Percentiles rank a stretch among this genome's conserved stretches.
These are phyloP conservation scores for Saccostrea echinata DNA, from an alignment of 1,140 invertebrate species.

Conservation along the genomic window DNA sequence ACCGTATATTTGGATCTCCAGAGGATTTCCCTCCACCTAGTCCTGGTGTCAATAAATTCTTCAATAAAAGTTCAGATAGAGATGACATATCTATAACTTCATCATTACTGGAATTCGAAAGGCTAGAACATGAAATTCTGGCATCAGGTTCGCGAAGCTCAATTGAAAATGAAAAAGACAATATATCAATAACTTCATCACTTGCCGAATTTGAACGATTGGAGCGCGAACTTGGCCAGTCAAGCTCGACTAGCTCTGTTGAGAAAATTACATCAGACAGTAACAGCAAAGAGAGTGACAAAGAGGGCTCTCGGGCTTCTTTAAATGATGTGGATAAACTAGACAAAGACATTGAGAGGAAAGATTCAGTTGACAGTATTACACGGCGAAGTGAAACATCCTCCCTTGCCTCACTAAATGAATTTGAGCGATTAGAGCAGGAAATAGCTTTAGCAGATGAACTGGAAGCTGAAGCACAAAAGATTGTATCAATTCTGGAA, in stretches of 20 bases:
- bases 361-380: slow-evolving; percentile 71
- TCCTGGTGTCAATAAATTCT: slow-evolving; percentile 77
- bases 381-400: slow-evolving; percentile 78
- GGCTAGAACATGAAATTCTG: slow-evolving; percentile 78
- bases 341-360: slow-evolving; percentile 70
- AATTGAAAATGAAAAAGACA: slow-evolving; percentile 87
- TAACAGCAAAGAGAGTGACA: slow-evolving; percentile 71
- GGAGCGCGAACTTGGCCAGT: slow-evolving; percentile 90
- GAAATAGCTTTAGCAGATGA: slow-evolving; percentile 73
- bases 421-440: slow-evolving; percentile 78
- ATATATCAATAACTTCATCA: slow-evolving; percentile 94
- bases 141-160: slow-evolving; percentile 72
- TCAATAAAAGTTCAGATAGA: slow-evolving; percentile 75
- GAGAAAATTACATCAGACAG: slow-evolving; percentile 70
- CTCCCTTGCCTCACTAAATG: slow-evolving; percentile 75
- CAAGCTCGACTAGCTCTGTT: slow-evolving; percentile 77
- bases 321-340: slow-evolving; percentile 76
- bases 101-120: slow-evolving; percentile 81
- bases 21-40: slow-evolving; percentile 68
- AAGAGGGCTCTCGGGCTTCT: slow-evolving; percentile 82
- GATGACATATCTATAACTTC: slow-evolving; percentile 80
- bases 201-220: slow-evolving; percentile 96
- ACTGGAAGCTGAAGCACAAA: slow-evolving; percentile 77
- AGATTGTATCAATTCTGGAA: slow-evolving; percentile 88
- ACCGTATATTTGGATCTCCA: slow-evolving; percentile 69